phyloP scores from a whole-genome alignment of 1,140 invertebrate genomes.

The Monochamus saltuarius region DNA sequence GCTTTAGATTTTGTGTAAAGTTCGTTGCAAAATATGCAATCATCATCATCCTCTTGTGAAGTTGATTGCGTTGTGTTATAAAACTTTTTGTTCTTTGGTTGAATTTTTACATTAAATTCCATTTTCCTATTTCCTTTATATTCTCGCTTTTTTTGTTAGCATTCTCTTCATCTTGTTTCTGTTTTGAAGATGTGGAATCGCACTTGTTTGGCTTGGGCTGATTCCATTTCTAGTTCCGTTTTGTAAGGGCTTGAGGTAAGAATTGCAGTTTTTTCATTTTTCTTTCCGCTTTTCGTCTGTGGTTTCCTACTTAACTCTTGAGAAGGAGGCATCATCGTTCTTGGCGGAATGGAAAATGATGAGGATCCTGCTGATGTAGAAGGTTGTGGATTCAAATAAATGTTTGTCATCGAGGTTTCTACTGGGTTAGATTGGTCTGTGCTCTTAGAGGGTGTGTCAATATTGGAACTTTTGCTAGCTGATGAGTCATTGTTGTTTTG shows the following conservation, averaged over 20 bases:
- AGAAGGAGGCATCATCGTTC: constrained; percentile 3
- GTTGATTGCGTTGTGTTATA: no score
- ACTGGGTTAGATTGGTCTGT: no score
- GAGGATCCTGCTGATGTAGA: background rate
- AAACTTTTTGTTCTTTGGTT: background rate
- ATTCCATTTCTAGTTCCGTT: background rate
- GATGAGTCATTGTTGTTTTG: no score
- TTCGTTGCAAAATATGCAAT: constrained; percentile 1
- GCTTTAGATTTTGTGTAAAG: background rate
- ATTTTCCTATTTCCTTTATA: no score
- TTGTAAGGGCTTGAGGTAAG: background rate
- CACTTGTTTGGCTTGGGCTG: background rate
- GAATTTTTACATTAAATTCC: background rate
- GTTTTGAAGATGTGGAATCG: no score
- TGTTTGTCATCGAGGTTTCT: no score
- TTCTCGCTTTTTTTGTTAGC: no score
- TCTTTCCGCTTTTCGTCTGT: background rate
- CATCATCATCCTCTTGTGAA: no score
- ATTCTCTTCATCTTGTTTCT: no score
- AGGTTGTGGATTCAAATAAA: no score
- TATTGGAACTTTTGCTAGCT: no score
- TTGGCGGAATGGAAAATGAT: background rate
- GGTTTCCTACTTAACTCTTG: background rate
- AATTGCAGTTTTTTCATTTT: background rate
- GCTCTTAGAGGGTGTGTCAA: no score